Evolutionary conservation across 2,888 invertebrate species (phyloP), one percentile per base, ranked within the genome.

Genomic region (Mesorhabditis spiculigera): DNA sequence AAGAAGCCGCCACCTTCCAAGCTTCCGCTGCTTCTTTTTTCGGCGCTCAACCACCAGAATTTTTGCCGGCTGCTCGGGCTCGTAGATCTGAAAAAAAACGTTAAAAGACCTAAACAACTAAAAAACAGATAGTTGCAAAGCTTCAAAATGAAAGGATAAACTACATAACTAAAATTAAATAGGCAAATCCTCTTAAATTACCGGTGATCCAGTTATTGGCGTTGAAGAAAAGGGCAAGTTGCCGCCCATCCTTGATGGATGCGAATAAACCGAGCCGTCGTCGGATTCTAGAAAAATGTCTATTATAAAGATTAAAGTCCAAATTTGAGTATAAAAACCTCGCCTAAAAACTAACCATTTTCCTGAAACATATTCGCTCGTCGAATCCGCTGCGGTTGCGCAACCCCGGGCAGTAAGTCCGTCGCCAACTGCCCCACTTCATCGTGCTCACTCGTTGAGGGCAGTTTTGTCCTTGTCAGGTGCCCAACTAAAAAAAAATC

Each of bases 261-360:
- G 85, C 4, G 85, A 85, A 71, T 82, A 83, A 16, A 82, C 76
- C 0, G 85, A 85, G 50, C 82, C 84, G 72, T 85, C 79, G 16
- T 79, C 80, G 42, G 73, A 65, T 10, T 50, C 73, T 68, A 44
- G 61, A 66, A 63, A 66, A 42, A 1, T 4, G 13, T 10, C 2
- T 8, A 6, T 13, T 50, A 50, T 1, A 10, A 10, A 50, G 58
- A 50, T 50, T n/a, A 50, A 50, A 50, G 58, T 50, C 58, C n/a
- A 10, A 13, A 13, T n/a, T 50, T 50, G 8, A 2, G 58, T 50
- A 50, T n/a, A 10, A 13, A 10, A 50, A 13, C 50, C 13, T 10
- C 8, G 8, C 6, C 50, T 50, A 13, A 50, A 50, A 50, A 50
- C 10, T 2, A 13, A n/a, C 8, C 8, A 50, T 50, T 50, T n/a